Conservation (phyloP, 2,113 vertebrate genomes). For the Callocephalon fimbriatum region DNA sequence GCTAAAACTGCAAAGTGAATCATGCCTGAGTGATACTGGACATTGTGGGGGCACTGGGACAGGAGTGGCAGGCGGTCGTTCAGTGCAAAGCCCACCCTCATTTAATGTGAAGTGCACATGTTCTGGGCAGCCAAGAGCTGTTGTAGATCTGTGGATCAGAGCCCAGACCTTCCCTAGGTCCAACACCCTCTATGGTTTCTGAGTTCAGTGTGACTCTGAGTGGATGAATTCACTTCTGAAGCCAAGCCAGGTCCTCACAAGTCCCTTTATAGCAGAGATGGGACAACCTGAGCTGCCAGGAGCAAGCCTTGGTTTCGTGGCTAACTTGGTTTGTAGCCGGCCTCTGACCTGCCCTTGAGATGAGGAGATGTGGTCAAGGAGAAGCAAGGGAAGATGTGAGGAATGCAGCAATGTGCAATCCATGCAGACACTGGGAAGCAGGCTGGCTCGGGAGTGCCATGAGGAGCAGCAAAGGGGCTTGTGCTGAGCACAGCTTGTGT, state of each 20-base stretch:
- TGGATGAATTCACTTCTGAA: not conserved
- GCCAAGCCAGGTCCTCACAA: not conserved
- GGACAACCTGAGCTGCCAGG: not conserved
- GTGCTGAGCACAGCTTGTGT: not conserved
- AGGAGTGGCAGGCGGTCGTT: rapidly evolving
- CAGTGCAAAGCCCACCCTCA: rapidly evolving
- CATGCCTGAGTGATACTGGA: too few relatives aligned
- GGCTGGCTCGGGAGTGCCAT: not conserved
- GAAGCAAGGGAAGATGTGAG: not conserved
- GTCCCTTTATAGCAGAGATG: not conserved
- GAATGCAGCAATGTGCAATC: not conserved
- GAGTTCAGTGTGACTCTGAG: not conserved
- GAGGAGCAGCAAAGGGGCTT: not conserved
- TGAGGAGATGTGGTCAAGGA: not conserved
- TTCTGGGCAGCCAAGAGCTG: not conserved
- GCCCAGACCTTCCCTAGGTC: not conserved
- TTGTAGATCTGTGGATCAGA: not conserved
- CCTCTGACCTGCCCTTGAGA: not conserved
- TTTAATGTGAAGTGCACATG: rapidly evolving
- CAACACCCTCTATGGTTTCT: not conserved
- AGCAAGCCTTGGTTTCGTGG: not conserved
- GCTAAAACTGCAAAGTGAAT: too few relatives aligned
- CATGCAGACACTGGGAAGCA: not conserved
- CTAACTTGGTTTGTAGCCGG: not conserved
- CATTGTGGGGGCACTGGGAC: not conserved